Base-by-base conservation (phyloP, 37 sponge, comb jelly and placozoan species). In the Ephydatia muelleri region DNA sequence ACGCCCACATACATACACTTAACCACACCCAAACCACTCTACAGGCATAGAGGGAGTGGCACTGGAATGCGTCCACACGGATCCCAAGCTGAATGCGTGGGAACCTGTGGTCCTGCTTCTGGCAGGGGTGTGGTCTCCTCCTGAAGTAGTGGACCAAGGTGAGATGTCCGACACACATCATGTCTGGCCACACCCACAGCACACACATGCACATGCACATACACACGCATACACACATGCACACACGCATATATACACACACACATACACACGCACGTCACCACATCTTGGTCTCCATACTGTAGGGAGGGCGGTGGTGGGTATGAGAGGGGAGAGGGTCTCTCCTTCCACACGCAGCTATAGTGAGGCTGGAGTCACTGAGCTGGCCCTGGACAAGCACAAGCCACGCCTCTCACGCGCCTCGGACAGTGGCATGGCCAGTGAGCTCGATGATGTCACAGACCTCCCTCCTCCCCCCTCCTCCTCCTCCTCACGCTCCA, bases 61-160 rank as follows among this genome's bases (percentile, higher is more conserved):
- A 35, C 64, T 90, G 43, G 72, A 84, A 38, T 85, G 77, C 49
- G 82, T 85, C 70, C 76, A 85, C 76, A 76, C 82, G 3, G 81
- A 65, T 40, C 0, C 86, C 21, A 16, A 35, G 43, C 78, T 90
- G 64, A 76, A 72, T 16, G 35, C 72, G 13, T 90, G 90, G 90
- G 82, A 90, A n/a, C 67, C 82, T n/a, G 9, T 48, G 0, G 73
- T 49, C 22, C 84, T 88, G 33, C n/a, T 36, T 1, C 39, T 83
- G 40, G 84, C 84, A 19, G 83, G 84, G n/a, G 71, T 88, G 33
- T 88, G 82, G 82, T 13, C 23, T 1, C 76, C 76, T 29, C 38
- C 70, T 22, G 49, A 67, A 0, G 36, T 31, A 5, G 6, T 43
- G 43, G 65, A 9, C 11, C 69, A 11, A 26, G 57, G 79, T 27